These are phyloP conservation scores for Heliangelus exortis DNA, from an alignment of 2,797 vertebrate species.

Conservation along the genomic window DNA sequence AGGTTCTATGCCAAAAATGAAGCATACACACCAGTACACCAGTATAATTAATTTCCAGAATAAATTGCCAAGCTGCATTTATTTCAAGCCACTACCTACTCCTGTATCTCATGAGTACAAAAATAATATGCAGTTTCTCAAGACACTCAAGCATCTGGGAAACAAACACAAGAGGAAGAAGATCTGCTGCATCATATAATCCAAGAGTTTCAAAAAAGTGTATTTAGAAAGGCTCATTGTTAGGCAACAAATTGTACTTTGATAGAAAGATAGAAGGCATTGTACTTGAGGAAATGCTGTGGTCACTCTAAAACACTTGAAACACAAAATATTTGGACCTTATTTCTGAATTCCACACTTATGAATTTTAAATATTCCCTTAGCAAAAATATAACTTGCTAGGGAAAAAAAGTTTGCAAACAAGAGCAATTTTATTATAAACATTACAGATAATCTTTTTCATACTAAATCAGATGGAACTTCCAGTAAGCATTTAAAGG, in stretches of 20 bases:
- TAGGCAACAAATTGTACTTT: neutral
- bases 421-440: neutral
- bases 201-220: neutral
- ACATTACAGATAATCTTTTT: neutral
- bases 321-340: neutral
- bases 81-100: neutral
- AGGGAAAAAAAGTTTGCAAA: neutral
- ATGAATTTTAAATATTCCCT: neutral
- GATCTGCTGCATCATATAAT: neutral
- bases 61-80: neutral
- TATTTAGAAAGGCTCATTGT: neutral
- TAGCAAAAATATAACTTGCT: neutral
- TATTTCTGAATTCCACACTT: neutral
- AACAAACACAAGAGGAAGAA: neutral
- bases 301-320: neutral
- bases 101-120: neutral
- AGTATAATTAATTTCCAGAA: neutral
- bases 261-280: neutral
- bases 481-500: neutral
- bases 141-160: neutral
- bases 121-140: neutral
- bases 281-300: neutral
- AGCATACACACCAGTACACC: neutral
- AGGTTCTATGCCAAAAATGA: neutral
- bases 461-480: neutral